phyloP scores from a whole-genome alignment of 2,113 vertebrate species.

The Dermatemys mawii region DNA sequence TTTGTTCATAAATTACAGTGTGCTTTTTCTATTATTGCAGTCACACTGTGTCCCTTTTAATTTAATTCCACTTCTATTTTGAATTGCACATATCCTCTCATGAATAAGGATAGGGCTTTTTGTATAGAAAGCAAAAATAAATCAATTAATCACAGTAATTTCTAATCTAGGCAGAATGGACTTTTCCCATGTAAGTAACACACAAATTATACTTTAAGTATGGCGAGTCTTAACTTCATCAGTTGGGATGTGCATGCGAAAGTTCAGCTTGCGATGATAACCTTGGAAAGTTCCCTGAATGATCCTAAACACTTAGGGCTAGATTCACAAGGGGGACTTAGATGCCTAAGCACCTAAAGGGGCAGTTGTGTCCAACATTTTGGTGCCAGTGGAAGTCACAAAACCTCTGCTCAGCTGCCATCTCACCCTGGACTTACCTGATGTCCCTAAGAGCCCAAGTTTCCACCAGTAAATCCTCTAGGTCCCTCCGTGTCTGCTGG shows the following conservation, averaged over 20 bases:
- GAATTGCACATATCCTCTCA: neutral
- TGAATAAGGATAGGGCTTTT: neutral
- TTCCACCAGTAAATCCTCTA: neutral
- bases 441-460: neutral
- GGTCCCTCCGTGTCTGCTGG: neutral
- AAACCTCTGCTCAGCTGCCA: neutral
- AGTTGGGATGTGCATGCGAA: neutral
- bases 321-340: neutral
- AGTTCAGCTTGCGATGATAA: neutral
- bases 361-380: neutral
- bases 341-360: neutral
- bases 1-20: neutral
- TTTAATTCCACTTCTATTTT: constrained; percentile 4
- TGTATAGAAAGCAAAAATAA: neutral
- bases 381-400: neutral
- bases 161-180: neutral
- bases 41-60: neutral
- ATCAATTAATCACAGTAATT: neutral
- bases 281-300: too few species aligned
- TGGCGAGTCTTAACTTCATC: neutral
- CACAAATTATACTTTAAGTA: neutral
- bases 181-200: neutral
- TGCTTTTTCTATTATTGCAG: neutral
- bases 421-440: neutral
- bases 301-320: neutral